Base-by-base conservation (phyloP, 2,888 invertebrate genomes). In the Prenolepis imparis region DNA sequence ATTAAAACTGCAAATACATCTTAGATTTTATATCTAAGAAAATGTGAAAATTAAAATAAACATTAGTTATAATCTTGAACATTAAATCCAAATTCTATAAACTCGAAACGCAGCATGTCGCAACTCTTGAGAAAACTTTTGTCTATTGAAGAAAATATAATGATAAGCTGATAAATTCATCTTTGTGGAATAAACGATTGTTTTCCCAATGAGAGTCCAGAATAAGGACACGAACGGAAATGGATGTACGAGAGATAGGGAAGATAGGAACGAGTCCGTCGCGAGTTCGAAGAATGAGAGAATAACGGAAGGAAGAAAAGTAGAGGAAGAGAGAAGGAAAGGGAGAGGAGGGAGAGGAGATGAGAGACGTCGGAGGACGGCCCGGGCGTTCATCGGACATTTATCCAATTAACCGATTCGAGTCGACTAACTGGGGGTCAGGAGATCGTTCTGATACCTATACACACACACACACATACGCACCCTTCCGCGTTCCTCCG, bases 381-480 rank as follows among this genome's bases (percentile, higher is more conserved):
- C 87, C 89, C 90, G 87, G 44, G 89, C 91, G 91, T 92, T 93
- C 93, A 92, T 93, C 92, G 93, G 94, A 94, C 94, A 94, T 94
- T 94, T 94, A 94, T 94, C 94, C 94, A 94, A 94, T 94, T 94
- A 94, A 94, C 94, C 92, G 93, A 90, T 93, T 92, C 91, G 90
- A 91, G 90, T 90, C 90, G 90, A 92, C 91, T 89, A 90, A 90
- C 90, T 88, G 83, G 89, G 92, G 90, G 88, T 91, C 86, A 85
- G 89, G 85, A 90, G 90, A 90, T 91, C 90, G 89, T 90, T 86
- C 89, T 84, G 85, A 82, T 88, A 89, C 85, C 85, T 87, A 88
- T 82, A 87, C 67, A 86, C 61, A 85, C 63, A 67, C 84, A 68
- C 87, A 82, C 88, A 88, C 72, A 72, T 82, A 84, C 66, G 80